Evolutionary conservation across 2,888 invertebrate genomes (phyloP).

Genomic region (Liodrosophila aerea): DNA sequence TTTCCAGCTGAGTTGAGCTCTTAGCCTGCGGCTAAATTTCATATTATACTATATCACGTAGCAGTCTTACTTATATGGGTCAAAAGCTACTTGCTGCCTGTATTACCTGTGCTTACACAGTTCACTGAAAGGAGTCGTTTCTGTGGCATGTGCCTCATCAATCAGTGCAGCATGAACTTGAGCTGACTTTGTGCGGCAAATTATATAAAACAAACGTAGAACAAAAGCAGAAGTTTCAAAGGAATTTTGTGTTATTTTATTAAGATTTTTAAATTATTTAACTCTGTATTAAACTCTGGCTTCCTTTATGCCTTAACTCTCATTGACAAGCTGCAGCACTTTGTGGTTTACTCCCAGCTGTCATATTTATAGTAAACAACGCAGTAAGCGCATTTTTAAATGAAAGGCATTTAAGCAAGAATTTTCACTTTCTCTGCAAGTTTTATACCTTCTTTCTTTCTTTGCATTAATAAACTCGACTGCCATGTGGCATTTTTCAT

Average conservation of each 20-base stretch:
- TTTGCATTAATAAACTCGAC: constrained; percentile 50
- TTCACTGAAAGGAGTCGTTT: constrained; percentile 20
- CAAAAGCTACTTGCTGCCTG: constrained; percentile 23
- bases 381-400: constrained; percentile 30
- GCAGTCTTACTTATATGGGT: constrained; percentile 19
- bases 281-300: too few relatives aligned
- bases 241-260: too few relatives aligned
- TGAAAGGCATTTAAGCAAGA: constrained; percentile 25
- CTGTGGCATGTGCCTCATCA: constrained; percentile 35
- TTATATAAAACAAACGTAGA: too few relatives aligned
- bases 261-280: too few relatives aligned
- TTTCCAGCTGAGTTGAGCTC: constrained; percentile 50
- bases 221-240: too few relatives aligned
- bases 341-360: neutral
- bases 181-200: constrained; percentile 5
- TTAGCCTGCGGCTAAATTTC: constrained; percentile 35
- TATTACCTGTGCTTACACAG: constrained; percentile 31
- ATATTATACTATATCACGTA: constrained; percentile 37
- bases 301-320: too few relatives aligned
- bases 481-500: constrained; percentile 56
- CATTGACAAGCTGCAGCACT: too few relatives aligned
- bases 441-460: constrained; percentile 20
- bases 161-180: constrained; percentile 18
- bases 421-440: constrained; percentile 36
- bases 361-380: constrained; percentile 19